Evolutionary conservation across 2,797 vertebrate species (phyloP).

Genomic region (Pygocentrus nattereri): DNA sequence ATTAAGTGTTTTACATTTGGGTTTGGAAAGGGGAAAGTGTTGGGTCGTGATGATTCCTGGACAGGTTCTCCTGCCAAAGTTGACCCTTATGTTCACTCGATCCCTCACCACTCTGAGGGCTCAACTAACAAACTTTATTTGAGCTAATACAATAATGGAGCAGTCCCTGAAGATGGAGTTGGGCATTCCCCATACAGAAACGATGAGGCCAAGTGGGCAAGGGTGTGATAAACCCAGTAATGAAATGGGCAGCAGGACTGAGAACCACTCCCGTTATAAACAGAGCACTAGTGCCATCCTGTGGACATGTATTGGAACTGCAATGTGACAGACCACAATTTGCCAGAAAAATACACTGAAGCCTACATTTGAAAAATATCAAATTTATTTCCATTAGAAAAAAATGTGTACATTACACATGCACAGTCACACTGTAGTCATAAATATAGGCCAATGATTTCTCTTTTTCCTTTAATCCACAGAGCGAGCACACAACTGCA

Average conservation of each 20-base stretch:
- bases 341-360: conserved; percentile 17
- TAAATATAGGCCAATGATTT: conserved; percentile 83
- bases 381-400: conserved; percentile 96
- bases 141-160: no score
- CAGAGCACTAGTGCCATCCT: conserved; percentile 72
- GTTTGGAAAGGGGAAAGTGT: no score
- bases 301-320: conserved; percentile 47
- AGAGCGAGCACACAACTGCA: conserved; percentile 85
- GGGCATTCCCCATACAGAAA: no score
- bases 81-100: no score
- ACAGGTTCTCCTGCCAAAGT: no score
- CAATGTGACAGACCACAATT: neutral
- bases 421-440: conserved; percentile 89
- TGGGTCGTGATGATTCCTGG: no score
- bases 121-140: no score
- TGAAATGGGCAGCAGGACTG: neutral
- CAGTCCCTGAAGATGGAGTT: no score
- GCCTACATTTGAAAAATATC: conserved; percentile 83
- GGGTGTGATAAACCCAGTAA: no score
- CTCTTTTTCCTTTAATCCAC: conserved; percentile 79
- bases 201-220: no score
- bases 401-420: conserved; percentile 82
- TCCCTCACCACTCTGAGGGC: no score
- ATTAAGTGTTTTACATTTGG: no score
- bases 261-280: neutral